Conservation (phyloP, 2,113 vertebrate species). For the rat (Rattus norvegicus) region GRCr8 NC_086034.1:49383501-49384000, state of each 20-base stretch:
- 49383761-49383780: too few relatives aligned
- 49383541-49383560: background rate
- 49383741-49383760: background rate
- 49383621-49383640: background rate
- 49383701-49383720: background rate
- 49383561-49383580: background rate
- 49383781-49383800: background rate
- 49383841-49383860: background rate
- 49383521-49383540: background rate
- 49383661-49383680: background rate
- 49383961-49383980: background rate
- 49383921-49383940: fast-evolving
- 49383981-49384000: background rate
- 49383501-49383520: background rate
- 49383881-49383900: background rate
- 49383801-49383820: background rate
- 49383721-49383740: background rate
- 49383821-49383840: too few relatives aligned
- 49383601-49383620: fast-evolving
- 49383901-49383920: background rate
- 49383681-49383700: fast-evolving
- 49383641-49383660: fast-evolving
- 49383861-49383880: background rate
- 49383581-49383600: background rate
- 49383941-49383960: background rate